Evolutionary conservation across 2,797 vertebrate species (phyloP).

Genomic region (Sebastes steindachneri): DNA sequence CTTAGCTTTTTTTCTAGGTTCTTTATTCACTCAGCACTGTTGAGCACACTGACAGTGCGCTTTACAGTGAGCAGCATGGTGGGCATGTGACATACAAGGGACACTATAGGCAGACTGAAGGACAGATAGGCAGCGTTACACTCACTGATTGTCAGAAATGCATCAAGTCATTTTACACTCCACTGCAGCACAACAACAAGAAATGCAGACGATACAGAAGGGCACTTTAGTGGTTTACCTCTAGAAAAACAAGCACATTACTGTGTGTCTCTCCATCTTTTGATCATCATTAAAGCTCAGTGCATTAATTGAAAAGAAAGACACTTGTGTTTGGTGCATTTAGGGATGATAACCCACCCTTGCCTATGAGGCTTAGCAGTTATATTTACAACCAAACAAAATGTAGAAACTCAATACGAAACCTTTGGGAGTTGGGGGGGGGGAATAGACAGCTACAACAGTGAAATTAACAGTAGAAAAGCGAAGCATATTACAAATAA

Average conservation of each 20-base stretch:
- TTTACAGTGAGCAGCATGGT: constrained; percentile 56
- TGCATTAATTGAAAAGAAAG: constrained; percentile 72
- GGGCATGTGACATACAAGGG: constrained; percentile 40
- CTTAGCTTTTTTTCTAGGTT: constrained; percentile 39
- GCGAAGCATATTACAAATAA: constrained; percentile 59
- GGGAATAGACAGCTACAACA: background rate
- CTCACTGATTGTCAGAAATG: constrained; percentile 24
- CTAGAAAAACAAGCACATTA: background rate
- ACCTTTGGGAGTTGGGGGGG: background rate
- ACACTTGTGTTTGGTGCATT: constrained; percentile 40
- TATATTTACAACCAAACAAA: constrained; percentile 46
- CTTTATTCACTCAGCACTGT: constrained; percentile 75
- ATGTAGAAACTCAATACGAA: constrained; percentile 28
- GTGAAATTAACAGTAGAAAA: constrained; percentile 49
- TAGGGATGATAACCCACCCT: background rate
- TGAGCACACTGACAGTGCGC: constrained; percentile 27
- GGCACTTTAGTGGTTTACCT: constrained; percentile 7
- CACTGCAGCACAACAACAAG: constrained; percentile 23
- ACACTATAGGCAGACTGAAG: constrained; percentile 6
- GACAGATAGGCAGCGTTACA: constrained; percentile 27
- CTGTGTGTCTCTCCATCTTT: background rate
- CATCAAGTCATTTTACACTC: constrained; percentile 17
- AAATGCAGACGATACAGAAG: constrained; percentile 37
- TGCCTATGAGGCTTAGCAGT: constrained; percentile 15
- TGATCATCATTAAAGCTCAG: constrained; percentile 41